Base-by-base conservation (phyloP, 2,113 vertebrate species). In the Stigmatopora argus region DNA sequence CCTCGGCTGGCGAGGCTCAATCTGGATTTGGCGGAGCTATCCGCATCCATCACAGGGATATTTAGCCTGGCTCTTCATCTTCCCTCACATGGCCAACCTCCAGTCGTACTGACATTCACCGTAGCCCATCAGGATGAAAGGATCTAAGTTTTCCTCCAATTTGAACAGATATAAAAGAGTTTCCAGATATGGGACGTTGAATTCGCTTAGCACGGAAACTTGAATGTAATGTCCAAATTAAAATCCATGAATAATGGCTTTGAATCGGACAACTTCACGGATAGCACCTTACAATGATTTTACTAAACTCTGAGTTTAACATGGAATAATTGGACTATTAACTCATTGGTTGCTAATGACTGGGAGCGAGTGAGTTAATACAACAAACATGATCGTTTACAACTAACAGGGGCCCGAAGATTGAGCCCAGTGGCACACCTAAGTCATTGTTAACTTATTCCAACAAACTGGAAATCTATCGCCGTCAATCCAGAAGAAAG, bases 21-120 rank as follows among this genome's bases (percentile, higher is more conserved):
- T 82, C 75, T 83, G 78, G 78, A 84, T 86, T 86, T 81, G 66
- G 76, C 73, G 83, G 78, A 85, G 87, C 89, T 88, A 88, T 87
- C 85, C 86, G 84, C 82, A 85, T 90, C 85, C 64, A 77, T 85
- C 48, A 57, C 73, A 73, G 71, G 74, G 79, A 77, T 79, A 75
- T 66, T 52, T 35, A 75, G 68, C 79, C 73, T 70, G 71, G 72
- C 67, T 78, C 76, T 77, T 85, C 74, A 82, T 80, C 66, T 75
- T 77, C 72, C 82, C 70, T 85, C 79, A 73, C 75, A 81, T 23
- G 62, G 80, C 61, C 67, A 8, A 52, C 71, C 41, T 73, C 59
- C 58, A 45, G 44, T 52, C 34, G 66, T 48, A 71, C 69, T 53
- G 31, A 62, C 65, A 64, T 65, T 68, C 52, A 45, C 35, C 46